Percentiles rank a stretch among this genome's conserved stretches.
Evolutionary conservation across 2,113 vertebrate genomes (phyloP).

Genomic region (Syrmaticus mikado): DNA sequence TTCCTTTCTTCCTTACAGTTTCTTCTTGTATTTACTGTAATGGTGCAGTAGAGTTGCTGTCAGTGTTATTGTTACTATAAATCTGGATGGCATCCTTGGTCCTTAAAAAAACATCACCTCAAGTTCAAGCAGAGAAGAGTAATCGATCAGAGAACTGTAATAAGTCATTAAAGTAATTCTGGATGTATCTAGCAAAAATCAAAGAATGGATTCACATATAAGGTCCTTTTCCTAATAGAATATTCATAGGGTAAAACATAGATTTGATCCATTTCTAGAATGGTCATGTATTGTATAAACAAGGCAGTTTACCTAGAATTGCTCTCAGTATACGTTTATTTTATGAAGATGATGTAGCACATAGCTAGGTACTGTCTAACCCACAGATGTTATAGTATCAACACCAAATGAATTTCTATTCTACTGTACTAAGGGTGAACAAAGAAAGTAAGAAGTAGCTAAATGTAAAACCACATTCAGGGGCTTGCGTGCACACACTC

Average conservation of each 20-base stretch:
- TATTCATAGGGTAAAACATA: background rate
- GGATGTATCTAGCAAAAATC: background rate
- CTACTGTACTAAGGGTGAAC: background rate
- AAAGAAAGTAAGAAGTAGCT: background rate
- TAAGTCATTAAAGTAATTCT: background rate
- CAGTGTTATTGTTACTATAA: background rate
- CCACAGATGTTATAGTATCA: background rate
- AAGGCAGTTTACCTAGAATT: background rate
- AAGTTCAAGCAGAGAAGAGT: background rate
- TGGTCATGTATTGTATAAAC: background rate
- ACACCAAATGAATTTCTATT: background rate
- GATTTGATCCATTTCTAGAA: too few species aligned
- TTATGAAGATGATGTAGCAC: rapidly evolving
- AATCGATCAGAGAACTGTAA: background rate
- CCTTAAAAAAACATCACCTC: background rate
- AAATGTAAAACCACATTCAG: background rate
- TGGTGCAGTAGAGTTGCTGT: background rate
- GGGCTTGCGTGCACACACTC: background rate
- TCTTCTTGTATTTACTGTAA: too few species aligned
- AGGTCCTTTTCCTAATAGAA: background rate
- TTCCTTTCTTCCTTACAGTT: too few species aligned
- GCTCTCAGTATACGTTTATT: background rate
- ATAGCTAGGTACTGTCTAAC: background rate
- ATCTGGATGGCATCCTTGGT: background rate
- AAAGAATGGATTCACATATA: background rate